These are phyloP conservation scores for Sipunculus nudus DNA, from an alignment of 2,888 invertebrate genomes.

Conservation along the genomic window DNA sequence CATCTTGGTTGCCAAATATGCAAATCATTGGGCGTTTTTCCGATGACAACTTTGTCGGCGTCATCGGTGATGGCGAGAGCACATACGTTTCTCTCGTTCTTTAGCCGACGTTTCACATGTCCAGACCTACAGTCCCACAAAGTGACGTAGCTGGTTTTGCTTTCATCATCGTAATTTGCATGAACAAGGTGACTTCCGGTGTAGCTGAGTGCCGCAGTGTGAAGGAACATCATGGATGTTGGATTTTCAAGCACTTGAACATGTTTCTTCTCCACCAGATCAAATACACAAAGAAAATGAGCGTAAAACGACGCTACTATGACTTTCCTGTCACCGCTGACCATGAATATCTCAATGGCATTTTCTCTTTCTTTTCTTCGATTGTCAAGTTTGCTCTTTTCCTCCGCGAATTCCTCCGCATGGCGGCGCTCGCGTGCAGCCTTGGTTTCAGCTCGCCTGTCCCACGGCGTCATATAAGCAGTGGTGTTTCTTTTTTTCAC, in stretches of 20 bases:
- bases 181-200: slow-evolving; percentile 58
- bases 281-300: slow-evolving; percentile 63
- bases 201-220: slow-evolving; percentile 54
- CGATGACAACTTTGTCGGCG: slow-evolving; percentile 56
- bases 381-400: slow-evolving; percentile 46
- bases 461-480: slow-evolving; percentile 60
- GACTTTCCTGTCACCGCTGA: slow-evolving; percentile 55
- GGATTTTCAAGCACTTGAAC: slow-evolving; percentile 55
- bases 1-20: slow-evolving; percentile 59
- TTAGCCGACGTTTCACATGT: slow-evolving; percentile 50
- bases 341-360: slow-evolving; percentile 57
- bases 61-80: slow-evolving; percentile 57
- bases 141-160: slow-evolving; percentile 61
- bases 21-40: slow-evolving; percentile 54
- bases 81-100: slow-evolving; percentile 59
- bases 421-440: slow-evolving; percentile 47
- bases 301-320: slow-evolving; percentile 63
- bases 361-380: slow-evolving; percentile 57
- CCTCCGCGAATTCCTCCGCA: slow-evolving; percentile 49
- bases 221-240: slow-evolving; percentile 58
- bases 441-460: slow-evolving; percentile 52
- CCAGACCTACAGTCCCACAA: slow-evolving; percentile 60
- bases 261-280: slow-evolving; percentile 51
- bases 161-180: slow-evolving; percentile 60
- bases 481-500: slow-evolving; percentile 39